These are phyloP conservation scores for Arrhamphus sclerolepis DNA, from an alignment of 2,797 vertebrate species.

Conservation along the genomic window DNA sequence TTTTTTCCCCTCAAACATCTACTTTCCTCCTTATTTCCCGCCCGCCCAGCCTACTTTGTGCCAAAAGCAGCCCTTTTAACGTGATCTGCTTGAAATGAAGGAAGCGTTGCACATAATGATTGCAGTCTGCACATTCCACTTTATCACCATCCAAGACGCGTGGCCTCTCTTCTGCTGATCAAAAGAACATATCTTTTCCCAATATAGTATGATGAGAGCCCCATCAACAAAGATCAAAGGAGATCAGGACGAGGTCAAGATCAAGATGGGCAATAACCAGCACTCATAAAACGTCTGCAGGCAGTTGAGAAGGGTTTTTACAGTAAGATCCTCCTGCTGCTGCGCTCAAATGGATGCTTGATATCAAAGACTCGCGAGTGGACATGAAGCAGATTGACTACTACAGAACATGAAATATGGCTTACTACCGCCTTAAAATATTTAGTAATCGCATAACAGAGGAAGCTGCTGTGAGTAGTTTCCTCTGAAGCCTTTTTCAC, in stretches of 20 bases:
- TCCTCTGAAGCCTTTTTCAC: no score
- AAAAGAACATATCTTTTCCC: constrained; percentile 30
- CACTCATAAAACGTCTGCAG: constrained; percentile 2
- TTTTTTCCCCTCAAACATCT: no score
- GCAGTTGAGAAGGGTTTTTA: background rate
- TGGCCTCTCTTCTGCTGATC: constrained; percentile 27
- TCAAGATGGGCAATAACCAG: constrained; percentile 16
- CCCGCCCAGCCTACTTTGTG: background rate
- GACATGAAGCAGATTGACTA: no score
- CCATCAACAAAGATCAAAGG: constrained; percentile 56
- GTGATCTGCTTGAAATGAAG: constrained; percentile 5
- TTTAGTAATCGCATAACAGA: constrained; percentile 56
- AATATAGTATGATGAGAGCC: constrained; percentile 24
- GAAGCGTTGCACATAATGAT: background rate
- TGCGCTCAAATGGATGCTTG: constrained; percentile 34
- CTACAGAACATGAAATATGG: constrained; percentile 50
- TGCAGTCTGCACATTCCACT: constrained; percentile 10
- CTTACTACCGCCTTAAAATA: constrained; percentile 67
- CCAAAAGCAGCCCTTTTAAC: constrained; percentile 5
- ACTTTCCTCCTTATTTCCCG: background rate
- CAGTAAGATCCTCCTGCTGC: constrained; percentile 1
- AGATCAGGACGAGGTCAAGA: constrained; percentile 40
- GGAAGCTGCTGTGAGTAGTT: constrained; percentile 49
- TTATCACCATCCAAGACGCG: constrained; percentile 21
- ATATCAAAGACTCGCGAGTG: background rate